Conservation (phyloP, 1,140 invertebrate genomes). For the Bombus superbus region DNA sequence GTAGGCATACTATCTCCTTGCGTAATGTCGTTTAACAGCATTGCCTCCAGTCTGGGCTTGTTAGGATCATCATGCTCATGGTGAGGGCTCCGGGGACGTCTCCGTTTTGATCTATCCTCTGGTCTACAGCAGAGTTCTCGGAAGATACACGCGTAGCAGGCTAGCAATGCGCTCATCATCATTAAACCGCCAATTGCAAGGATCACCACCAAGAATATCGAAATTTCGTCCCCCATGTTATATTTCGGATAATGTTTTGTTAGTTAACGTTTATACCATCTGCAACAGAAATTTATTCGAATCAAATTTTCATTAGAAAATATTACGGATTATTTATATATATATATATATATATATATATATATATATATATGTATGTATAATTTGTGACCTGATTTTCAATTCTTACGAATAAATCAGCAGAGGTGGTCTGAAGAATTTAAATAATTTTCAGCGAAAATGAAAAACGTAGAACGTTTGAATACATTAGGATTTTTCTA, state of each 20-base stretch:
- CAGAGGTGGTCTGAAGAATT: neutral
- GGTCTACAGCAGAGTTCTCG: conserved; percentile 71
- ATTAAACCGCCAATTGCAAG: conserved; percentile 69
- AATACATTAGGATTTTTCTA: neutral
- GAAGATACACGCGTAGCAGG: conserved; percentile 74
- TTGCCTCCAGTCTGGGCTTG: conserved; percentile 56
- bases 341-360: too few relatives aligned
- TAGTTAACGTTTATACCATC: conserved; percentile 26
- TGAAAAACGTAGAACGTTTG: too few relatives aligned
- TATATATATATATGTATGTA: too few relatives aligned
- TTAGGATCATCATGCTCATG: conserved; percentile 52
- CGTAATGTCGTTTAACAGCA: conserved; percentile 73
- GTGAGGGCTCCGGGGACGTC: conserved; percentile 52
- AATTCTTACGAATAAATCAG: neutral
- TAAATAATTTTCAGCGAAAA: neutral
- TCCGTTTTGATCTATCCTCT: conserved; percentile 61
- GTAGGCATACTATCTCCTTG: conserved; percentile 76
- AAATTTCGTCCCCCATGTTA: conserved; percentile 69
- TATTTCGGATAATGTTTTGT: neutral
- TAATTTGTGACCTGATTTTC: neutral
- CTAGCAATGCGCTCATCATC: conserved; percentile 69
- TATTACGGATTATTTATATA: neutral
- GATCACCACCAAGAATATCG: conserved; percentile 71
- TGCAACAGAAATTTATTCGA: conserved; percentile 40
- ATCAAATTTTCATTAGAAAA: neutral